Evolutionary conservation across 1,140 invertebrate species (phyloP).

Genomic region (Drosophila varians): DNA sequence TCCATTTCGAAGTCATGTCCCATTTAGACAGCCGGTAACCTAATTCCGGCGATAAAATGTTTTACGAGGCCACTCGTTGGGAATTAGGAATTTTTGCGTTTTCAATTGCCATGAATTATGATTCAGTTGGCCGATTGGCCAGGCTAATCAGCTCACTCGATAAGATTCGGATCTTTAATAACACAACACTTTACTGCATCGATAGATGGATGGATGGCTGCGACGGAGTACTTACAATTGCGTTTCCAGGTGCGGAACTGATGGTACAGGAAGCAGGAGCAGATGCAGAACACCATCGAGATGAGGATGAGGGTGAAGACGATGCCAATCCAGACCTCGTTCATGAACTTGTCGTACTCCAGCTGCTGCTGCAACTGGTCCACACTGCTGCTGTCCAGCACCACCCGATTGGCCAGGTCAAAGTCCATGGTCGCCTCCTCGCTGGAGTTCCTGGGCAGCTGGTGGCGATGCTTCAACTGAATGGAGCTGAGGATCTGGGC

Average conservation of each 20-base stretch:
- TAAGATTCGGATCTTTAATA: slow-evolving; percentile 36
- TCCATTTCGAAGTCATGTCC: slow-evolving; percentile 7
- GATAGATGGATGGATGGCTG: background rate
- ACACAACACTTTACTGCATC: too few relatives aligned
- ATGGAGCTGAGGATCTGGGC: slow-evolving; percentile 72
- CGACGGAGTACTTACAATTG: slow-evolving; percentile 76
- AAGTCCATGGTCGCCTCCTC: slow-evolving; percentile 65
- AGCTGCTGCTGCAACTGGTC: slow-evolving; percentile 77
- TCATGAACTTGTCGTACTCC: slow-evolving; percentile 83
- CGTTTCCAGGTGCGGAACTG: slow-evolving; percentile 82
- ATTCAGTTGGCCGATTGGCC: background rate
- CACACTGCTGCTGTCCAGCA: slow-evolving; percentile 70
- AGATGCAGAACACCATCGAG: slow-evolving; percentile 82
- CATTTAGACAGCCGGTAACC: slow-evolving; percentile 10
- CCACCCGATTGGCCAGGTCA: slow-evolving; percentile 62
- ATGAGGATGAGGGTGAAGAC: slow-evolving; percentile 79
- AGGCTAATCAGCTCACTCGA: slow-evolving; percentile 24
- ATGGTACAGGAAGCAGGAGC: slow-evolving; percentile 82
- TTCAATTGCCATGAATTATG: background rate
- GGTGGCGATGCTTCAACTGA: slow-evolving; percentile 61
- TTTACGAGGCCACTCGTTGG: background rate
- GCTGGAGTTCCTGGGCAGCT: slow-evolving; percentile 41
- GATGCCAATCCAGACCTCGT: slow-evolving; percentile 83
- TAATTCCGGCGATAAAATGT: slow-evolving; percentile 17
- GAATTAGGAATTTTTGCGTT: slow-evolving; percentile 22